Evolutionary conservation across 53 echinoderm and acorn worm genomes (phyloP).

Genomic region (Pentamera pediparva): DNA sequence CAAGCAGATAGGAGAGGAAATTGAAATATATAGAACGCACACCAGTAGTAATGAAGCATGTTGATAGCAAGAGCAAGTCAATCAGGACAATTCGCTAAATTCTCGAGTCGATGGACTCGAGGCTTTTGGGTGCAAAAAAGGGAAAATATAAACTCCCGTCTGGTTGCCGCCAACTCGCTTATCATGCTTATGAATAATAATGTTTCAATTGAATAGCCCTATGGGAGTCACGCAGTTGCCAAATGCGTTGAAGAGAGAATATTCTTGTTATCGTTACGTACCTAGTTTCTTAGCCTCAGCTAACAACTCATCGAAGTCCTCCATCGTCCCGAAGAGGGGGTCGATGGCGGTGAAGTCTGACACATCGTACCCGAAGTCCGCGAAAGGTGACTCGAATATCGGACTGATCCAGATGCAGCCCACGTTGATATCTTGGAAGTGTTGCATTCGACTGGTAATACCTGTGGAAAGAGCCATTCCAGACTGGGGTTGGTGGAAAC

Average conservation of each 20-base stretch:
- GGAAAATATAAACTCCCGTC: neutral
- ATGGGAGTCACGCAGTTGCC: neutral
- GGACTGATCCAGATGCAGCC: constrained; percentile 81
- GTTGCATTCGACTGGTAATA: constrained; percentile 55
- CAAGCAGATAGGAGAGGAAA: too few relatives aligned
- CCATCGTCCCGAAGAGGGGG: constrained; percentile 59
- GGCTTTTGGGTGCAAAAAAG: neutral
- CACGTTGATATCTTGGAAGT: constrained; percentile 65
- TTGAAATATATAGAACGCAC: too few relatives aligned
- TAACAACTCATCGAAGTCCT: constrained; percentile 65
- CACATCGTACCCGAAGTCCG: constrained; percentile 84
- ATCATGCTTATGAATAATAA: too few relatives aligned
- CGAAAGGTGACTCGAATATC: constrained; percentile 62
- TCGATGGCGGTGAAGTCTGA: constrained; percentile 66
- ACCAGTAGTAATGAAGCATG: too few relatives aligned
- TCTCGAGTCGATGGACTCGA: too few relatives aligned
- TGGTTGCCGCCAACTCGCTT: too few relatives aligned
- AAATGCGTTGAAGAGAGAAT: neutral
- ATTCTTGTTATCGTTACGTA: neutral
- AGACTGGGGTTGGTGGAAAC: too few relatives aligned
- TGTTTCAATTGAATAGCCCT: neutral
- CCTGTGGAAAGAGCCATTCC: constrained; percentile 44
- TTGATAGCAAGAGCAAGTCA: too few relatives aligned
- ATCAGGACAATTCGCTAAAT: too few relatives aligned
- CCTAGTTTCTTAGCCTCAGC: constrained; percentile 40